A percentile compares a stretch with the other conserved stretches of the same genome.
These are phyloP conservation scores for Caracal caracal DNA, from an alignment of 2,113 vertebrate genomes.

Conservation along the genomic window DNA sequence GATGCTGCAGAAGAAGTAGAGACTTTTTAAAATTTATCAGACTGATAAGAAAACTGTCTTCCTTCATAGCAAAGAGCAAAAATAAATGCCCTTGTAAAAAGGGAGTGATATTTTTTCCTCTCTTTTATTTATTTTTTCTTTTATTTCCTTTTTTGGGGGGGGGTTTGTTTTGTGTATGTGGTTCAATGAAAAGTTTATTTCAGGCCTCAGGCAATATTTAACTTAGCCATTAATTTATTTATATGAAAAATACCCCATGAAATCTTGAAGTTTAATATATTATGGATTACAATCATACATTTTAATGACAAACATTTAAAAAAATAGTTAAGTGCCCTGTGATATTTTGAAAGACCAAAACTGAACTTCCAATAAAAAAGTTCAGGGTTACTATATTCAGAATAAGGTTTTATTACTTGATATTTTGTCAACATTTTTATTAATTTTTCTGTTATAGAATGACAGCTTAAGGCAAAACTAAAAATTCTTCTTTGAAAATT, in stretches of 20 bases:
- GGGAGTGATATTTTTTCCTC: too few relatives aligned
- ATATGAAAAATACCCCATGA: not conserved
- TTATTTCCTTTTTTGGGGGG: not conserved
- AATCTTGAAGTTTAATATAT: not conserved
- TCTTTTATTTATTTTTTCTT: not conserved
- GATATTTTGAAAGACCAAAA: constrained; percentile 7
- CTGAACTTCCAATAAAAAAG: not conserved
- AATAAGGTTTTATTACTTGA: not conserved
- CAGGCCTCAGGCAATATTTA: not conserved
- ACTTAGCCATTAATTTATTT: not conserved
- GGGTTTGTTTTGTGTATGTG: not conserved
- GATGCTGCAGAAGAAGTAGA: not conserved
- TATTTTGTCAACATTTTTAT: not conserved
- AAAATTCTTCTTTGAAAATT: constrained; percentile 12
- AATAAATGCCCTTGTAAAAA: not conserved
- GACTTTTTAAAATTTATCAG: not conserved
- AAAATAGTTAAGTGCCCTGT: not conserved
- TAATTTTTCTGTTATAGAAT: not conserved
- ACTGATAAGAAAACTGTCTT: not conserved
- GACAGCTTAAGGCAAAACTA: not conserved
- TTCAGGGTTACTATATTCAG: not conserved
- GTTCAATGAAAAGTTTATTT: constrained; percentile 25
- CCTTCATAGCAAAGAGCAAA: not conserved
- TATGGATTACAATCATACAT: not conserved
- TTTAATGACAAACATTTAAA: constrained; percentile 24